Percentiles rank a stretch among this genome's conserved stretches.
Conservation (phyloP, 2,888 invertebrate genomes). For the Cheilosia urbana region DNA sequence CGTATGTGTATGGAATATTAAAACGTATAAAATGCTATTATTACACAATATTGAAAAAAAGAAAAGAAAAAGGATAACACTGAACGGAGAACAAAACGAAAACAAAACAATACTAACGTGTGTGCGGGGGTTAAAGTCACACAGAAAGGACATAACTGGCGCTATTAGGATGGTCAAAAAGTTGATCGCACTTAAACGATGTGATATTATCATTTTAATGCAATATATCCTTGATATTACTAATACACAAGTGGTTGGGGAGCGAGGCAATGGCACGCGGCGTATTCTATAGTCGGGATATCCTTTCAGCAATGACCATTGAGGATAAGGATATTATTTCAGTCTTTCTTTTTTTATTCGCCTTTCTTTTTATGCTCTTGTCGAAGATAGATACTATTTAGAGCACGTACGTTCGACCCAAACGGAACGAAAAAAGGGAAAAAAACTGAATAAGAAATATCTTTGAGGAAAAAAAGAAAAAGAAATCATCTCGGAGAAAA, state of each 20-base stretch:
- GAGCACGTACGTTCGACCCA: constrained; percentile 60
- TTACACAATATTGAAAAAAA: constrained; percentile 74
- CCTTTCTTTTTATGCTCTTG: constrained; percentile 39
- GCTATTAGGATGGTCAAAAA: constrained; percentile 74
- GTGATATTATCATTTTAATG: constrained; percentile 83
- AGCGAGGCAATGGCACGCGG: background rate
- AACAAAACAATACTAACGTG: constrained; percentile 12
- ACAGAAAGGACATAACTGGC: constrained; percentile 50
- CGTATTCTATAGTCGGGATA: constrained; percentile 31
- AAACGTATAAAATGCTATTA: constrained; percentile 78
- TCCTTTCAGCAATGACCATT: constrained; percentile 74
- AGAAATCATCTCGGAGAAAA: constrained; percentile 29
- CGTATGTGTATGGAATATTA: constrained; percentile 83
- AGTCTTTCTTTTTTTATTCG: constrained; percentile 53
- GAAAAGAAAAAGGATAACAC: constrained; percentile 72
- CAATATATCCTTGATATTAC: constrained; percentile 81
- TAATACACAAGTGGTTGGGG: constrained; percentile 75
- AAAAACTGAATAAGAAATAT: constrained; percentile 9
- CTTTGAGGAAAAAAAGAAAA: constrained; percentile 6
- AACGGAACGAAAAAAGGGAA: background rate
- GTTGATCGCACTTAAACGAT: constrained; percentile 75
- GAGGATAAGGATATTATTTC: constrained; percentile 74
- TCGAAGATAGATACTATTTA: constrained; percentile 59
- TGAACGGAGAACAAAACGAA: constrained; percentile 57
- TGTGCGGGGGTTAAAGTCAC: constrained; percentile 8